A percentile compares a stretch with the other conserved stretches of the same genome.
phyloP scores from a whole-genome alignment of 1,140 invertebrate genomes.

The Eubasilissa regina region DNA sequence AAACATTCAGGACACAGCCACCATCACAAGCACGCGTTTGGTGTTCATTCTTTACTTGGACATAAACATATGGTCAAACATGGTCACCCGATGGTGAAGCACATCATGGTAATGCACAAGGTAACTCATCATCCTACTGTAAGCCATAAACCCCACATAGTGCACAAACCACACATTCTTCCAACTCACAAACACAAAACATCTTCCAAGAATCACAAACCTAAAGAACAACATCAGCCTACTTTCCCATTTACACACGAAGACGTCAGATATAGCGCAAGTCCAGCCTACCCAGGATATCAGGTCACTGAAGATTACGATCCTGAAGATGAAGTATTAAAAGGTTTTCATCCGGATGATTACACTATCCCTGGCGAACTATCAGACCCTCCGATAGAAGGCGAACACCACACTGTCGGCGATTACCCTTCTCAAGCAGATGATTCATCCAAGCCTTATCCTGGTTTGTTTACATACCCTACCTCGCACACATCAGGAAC shows the following conservation, averaged over 20 bases:
- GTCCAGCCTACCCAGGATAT: conserved; percentile 59
- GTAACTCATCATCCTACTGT: conserved; percentile 52
- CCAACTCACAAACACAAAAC: conserved; percentile 7
- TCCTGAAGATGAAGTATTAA: conserved; percentile 61
- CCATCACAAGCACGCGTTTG: conserved; percentile 62
- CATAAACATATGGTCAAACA: conserved; percentile 47
- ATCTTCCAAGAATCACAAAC: not conserved
- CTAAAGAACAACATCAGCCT: conserved; percentile 24
- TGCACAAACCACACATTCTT: not conserved
- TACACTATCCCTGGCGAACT: conserved; percentile 47
- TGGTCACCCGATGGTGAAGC: conserved; percentile 2
- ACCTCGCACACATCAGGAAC: conserved; percentile 45
- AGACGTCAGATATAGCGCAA: not conserved
- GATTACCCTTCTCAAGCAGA: not conserved
- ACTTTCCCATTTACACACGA: conserved; percentile 34
- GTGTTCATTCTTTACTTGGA: conserved; percentile 52
- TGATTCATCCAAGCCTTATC: not conserved
- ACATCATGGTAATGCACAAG: conserved; percentile 55
- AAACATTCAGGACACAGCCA: conserved; percentile 65
- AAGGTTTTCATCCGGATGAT: conserved; percentile 15
- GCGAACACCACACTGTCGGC: not conserved
- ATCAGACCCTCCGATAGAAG: conserved; percentile 18
- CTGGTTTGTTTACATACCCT: conserved; percentile 45
- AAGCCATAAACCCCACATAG: conserved; percentile 53
- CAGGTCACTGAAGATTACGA: conserved; percentile 68